phyloP scores from a whole-genome alignment of 2,113 vertebrate species.

The Motacilla tschutschensis region DNA sequence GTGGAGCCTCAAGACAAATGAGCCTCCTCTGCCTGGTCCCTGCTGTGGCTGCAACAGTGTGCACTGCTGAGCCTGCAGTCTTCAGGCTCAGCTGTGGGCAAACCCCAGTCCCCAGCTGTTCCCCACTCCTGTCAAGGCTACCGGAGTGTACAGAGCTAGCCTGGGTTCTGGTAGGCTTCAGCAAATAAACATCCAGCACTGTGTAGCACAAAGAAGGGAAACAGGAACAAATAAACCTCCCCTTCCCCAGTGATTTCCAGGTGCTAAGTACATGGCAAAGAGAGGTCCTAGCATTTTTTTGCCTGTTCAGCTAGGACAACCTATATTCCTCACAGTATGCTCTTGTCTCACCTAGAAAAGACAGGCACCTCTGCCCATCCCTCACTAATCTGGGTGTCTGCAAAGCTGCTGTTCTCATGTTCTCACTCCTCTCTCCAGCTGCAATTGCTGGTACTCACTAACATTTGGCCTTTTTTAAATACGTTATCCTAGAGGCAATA shows the following conservation, averaged over 20 bases:
- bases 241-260: neutral
- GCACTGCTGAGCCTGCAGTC: neutral
- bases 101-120: no score
- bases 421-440: neutral
- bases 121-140: no score
- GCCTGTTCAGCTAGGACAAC: neutral
- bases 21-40: no score
- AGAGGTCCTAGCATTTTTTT: neutral
- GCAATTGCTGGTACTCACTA: neutral
- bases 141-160: neutral
- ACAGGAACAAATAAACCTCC: neutral
- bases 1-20: no score
- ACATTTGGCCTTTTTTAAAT: neutral
- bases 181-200: neutral
- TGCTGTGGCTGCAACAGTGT: neutral
- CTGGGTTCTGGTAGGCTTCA: neutral
- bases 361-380: neutral
- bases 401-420: neutral
- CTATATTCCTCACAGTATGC: neutral
- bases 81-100: neutral
- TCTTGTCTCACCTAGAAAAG: neutral
- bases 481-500: neutral
- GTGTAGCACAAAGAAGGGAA: neutral
- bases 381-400: neutral
- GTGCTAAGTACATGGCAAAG: neutral